Evolutionary conservation across 2,888 invertebrate species (phyloP).

Genomic region (Oligia strigilis): DNA sequence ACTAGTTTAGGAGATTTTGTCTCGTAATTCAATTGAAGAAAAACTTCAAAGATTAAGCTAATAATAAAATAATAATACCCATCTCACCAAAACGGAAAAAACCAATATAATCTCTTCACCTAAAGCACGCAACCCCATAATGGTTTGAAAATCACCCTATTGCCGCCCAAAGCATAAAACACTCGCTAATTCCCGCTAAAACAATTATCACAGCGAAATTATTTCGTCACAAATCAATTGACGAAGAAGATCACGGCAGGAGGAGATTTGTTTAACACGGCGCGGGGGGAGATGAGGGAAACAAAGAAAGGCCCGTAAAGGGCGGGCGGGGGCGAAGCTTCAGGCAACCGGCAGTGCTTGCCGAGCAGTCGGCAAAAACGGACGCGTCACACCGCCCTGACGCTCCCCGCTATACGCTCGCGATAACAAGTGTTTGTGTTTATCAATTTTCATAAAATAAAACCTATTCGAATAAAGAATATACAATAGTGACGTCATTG

Average conservation of each 20-base stretch:
- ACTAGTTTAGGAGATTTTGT: neutral
- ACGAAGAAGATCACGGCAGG: slow-evolving; percentile 85
- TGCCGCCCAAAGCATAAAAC: slow-evolving; percentile 42
- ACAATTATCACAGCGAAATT: slow-evolving; percentile 67
- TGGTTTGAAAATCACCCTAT: neutral
- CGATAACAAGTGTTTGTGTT: slow-evolving; percentile 77
- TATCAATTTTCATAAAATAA: slow-evolving; percentile 61
- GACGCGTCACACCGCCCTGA: slow-evolving; percentile 67
- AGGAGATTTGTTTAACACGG: slow-evolving; percentile 80
- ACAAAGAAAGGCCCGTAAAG: slow-evolving; percentile 87
- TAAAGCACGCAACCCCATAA: neutral
- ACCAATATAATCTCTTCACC: neutral
- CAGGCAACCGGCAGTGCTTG: slow-evolving; percentile 80
- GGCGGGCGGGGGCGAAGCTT: slow-evolving; percentile 83
- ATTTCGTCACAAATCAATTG: slow-evolving; percentile 79
- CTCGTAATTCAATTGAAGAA: neutral
- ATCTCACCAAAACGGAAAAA: neutral
- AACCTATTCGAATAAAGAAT: slow-evolving; percentile 44
- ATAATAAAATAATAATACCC: neutral
- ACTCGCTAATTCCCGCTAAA: slow-evolving; percentile 51
- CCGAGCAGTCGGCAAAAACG: slow-evolving; percentile 79
- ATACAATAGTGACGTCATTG: slow-evolving; percentile 55
- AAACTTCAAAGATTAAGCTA: neutral
- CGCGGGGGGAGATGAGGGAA: slow-evolving; percentile 82
- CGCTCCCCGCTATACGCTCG: slow-evolving; percentile 63